phyloP scores from a whole-genome alignment of 2,888 invertebrate species.

The Brassicogethes aeneus region DNA sequence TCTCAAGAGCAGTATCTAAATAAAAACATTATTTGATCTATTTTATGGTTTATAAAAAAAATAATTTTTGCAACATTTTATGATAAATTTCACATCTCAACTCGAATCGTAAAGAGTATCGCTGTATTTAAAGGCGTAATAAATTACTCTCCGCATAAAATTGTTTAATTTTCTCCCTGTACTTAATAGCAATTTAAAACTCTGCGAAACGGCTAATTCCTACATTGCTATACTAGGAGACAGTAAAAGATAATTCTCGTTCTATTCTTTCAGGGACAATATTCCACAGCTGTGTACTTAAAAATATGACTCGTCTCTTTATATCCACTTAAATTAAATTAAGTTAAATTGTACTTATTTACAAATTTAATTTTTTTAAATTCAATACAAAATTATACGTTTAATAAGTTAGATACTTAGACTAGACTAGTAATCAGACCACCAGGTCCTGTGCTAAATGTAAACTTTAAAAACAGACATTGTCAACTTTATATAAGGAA shows the following conservation, averaged over 20 bases:
- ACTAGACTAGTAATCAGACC: too few species aligned
- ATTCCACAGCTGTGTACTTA: background rate
- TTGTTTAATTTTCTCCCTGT: background rate
- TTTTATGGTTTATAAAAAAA: too few species aligned
- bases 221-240: background rate
- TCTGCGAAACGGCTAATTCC: background rate
- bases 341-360: too few species aligned
- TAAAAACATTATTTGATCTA: too few species aligned
- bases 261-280: background rate
- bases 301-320: background rate
- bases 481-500: too few species aligned
- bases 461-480: too few species aligned
- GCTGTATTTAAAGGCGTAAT: background rate
- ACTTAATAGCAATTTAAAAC: conserved; percentile 1
- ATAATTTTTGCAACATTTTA: background rate
- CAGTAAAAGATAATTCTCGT: background rate
- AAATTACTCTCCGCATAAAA: background rate
- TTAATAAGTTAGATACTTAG: too few species aligned
- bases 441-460: too few species aligned
- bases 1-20: too few species aligned
- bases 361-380: too few species aligned
- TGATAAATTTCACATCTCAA: background rate
- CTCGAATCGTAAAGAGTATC: background rate
- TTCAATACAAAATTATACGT: too few species aligned
- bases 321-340: too few species aligned